phyloP scores from a whole-genome alignment of 2,113 vertebrate genomes.

The Setophaga kirtlandii region DNA sequence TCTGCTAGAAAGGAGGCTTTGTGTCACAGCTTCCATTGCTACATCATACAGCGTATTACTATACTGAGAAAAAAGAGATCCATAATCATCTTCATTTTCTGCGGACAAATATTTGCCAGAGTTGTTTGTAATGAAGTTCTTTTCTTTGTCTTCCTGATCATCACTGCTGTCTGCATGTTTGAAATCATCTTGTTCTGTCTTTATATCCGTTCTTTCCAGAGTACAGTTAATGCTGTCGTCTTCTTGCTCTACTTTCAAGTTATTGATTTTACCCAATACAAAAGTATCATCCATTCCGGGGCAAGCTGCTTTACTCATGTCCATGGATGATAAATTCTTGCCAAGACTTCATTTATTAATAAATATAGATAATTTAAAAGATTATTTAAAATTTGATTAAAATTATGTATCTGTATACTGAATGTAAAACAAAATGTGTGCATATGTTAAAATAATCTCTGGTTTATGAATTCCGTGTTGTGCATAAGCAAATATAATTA shows the following conservation, averaged over 20 bases:
- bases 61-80: conserved; percentile 88
- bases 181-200: conserved; percentile 76
- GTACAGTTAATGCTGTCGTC: conserved; percentile 39
- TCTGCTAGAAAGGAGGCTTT: conserved; percentile 91
- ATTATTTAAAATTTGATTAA: conserved; percentile 28
- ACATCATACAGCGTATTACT: conserved; percentile 93
- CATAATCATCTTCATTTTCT: conserved; percentile 88
- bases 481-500: not conserved
- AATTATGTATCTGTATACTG: not conserved
- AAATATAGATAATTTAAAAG: conserved; percentile 29
- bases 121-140: conserved; percentile 71
- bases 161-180: conserved; percentile 77
- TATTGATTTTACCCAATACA: conserved; percentile 54
- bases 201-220: conserved; percentile 73
- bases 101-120: conserved; percentile 78
- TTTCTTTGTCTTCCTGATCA: conserved; percentile 75
- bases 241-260: conserved; percentile 71
- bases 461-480: not conserved
- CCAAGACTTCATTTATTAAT: conserved; percentile 18
- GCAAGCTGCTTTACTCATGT: conserved; percentile 19
- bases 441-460: conserved; percentile 12
- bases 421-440: not conserved
- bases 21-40: conserved; percentile 96
- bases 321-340: conserved; percentile 58
- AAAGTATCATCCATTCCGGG: conserved; percentile 55